Evolutionary conservation across 1,140 invertebrate species (phyloP), one percentile per base, ranked within the genome.

Genomic region (Drosophila aff.): DNA sequence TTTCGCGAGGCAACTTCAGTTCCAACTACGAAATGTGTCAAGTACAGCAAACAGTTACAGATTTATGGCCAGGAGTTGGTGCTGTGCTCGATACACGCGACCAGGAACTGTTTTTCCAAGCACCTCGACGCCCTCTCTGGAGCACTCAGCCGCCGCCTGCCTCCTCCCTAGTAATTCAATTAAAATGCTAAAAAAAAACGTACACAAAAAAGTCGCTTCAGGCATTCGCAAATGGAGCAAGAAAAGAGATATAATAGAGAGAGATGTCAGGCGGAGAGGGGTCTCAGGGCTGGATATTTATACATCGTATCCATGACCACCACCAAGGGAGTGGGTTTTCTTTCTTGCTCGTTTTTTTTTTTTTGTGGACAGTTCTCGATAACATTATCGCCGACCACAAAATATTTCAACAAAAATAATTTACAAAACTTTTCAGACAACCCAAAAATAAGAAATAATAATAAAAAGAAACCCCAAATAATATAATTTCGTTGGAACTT

Each of bases 11-110:
- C 78, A 81, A 65, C 53, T 79, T 82, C 50, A 69, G 40, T 61
- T 71, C 23, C 77, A 84, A 58, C 84, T 69, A 68, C 79, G 77
- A 87, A 81, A 87, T 87, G 81, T 87, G 84, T 87, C 85, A 89
- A 89, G 84, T 89, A 90, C 84, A 90, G 84, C 85, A 90, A 89
- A 89, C 81, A 89, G 85, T 81, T 90, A 89, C 78, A 84, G 82
- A 89, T 89, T 90, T 89, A 89, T 89, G 85, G 76, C 84, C 58
- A 23, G 43, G 23, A 83, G 79, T 71, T 36, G 67, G 38, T 33
- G 59, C 43, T 33, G 5, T 21, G 33, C 28, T 15, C 59, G 60
- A 52, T 52, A 81, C 84, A 89, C 66, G 80, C 76, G 67, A 89
- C 79, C 80, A 89, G 83, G 80, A 86, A 78, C 75, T 44, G 33